These are phyloP conservation scores for Macaria notata DNA, from an alignment of 2,888 invertebrate genomes.

Conservation along the genomic window DNA sequence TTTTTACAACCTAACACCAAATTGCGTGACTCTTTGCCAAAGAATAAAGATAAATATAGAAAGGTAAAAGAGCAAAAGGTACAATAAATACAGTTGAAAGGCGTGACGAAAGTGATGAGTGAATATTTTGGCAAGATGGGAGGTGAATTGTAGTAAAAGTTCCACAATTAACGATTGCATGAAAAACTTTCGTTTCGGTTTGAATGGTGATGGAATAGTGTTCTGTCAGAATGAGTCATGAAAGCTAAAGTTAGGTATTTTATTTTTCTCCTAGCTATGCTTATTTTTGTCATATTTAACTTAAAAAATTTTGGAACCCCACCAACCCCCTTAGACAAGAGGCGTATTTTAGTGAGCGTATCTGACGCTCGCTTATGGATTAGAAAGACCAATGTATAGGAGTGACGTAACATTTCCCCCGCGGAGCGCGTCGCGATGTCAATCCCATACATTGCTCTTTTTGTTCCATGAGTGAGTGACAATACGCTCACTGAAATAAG, in stretches of 20 bases:
- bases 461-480: no score
- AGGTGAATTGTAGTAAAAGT: slow-evolving; percentile 13
- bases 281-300: no score
- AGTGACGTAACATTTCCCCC: no score
- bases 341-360: no score
- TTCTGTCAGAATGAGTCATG: slow-evolving; percentile 3
- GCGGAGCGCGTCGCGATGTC: no score
- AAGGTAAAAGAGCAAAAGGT: neutral
- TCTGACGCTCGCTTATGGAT: no score
- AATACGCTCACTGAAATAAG: no score
- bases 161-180: slow-evolving; percentile 4
- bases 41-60: slow-evolving; percentile 4
- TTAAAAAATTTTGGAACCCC: no score
- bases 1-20: slow-evolving; percentile 26
- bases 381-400: no score
- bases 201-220: neutral
- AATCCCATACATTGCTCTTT: no score
- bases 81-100: slow-evolving; percentile 25
- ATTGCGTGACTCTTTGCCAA: slow-evolving; percentile 32
- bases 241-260: neutral
- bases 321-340: no score
- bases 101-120: slow-evolving; percentile 36
- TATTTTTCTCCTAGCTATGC: no score
- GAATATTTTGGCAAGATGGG: slow-evolving; percentile 18
- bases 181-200: neutral